phyloP scores from a whole-genome alignment of 2,113 vertebrate genomes.

The Zootoca vivipara region DNA sequence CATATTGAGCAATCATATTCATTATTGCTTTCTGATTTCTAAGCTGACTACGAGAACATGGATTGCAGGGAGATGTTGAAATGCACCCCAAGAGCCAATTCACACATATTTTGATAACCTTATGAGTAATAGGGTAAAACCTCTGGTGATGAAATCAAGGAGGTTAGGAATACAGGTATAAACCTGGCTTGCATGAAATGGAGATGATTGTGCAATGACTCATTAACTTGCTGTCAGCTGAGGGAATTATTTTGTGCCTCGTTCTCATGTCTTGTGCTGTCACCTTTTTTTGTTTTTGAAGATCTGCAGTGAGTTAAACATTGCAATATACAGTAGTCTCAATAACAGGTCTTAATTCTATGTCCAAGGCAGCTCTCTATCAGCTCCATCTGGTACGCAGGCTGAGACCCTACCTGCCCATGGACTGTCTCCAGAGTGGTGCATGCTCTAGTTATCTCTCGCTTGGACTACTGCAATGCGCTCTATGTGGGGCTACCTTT shows the following conservation, averaged over 20 bases:
- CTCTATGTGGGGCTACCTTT: too few relatives aligned
- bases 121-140: neutral
- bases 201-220: neutral
- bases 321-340: neutral
- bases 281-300: neutral
- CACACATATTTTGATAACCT: neutral
- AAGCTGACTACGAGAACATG: neutral
- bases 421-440: too few relatives aligned
- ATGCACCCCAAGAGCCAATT: neutral
- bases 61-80: neutral
- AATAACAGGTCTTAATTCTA: neutral
- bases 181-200: neutral
- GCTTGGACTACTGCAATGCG: too few relatives aligned
- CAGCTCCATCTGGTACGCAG: too few relatives aligned
- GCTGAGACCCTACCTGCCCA: too few relatives aligned
- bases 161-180: neutral
- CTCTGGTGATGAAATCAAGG: neutral
- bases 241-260: neutral
- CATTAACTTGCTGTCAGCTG: neutral
- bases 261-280: neutral
- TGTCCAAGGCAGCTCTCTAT: too few relatives aligned
- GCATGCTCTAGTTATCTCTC: too few relatives aligned
- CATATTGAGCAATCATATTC: neutral
- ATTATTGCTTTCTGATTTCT: neutral
- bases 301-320: neutral